These are phyloP conservation scores for Hypotaenidia philippensis DNA, from an alignment of 2,797 vertebrate species.

Conservation along the genomic window DNA sequence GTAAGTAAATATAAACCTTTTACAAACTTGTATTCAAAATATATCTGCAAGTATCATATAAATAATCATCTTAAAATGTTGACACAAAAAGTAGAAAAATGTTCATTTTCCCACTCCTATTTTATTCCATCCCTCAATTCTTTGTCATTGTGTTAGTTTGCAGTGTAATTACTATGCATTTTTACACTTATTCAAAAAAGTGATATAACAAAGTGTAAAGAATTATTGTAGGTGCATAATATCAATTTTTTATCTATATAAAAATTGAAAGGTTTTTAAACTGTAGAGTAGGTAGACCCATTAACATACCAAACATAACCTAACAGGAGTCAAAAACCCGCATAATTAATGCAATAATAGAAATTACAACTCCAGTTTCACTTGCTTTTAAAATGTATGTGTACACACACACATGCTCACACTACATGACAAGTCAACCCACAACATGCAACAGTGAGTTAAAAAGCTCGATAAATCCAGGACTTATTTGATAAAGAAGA, in stretches of 20 bases:
- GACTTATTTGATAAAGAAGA: neutral
- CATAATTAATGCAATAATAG: constrained; percentile 23
- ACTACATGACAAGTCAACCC: neutral
- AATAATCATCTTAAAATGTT: neutral
- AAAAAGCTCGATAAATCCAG: neutral
- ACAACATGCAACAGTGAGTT: rapidly evolving
- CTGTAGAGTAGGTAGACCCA: neutral
- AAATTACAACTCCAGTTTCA: neutral
- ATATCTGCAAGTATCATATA: neutral
- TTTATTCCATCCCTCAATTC: neutral
- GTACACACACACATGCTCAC: neutral
- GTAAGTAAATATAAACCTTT: neutral
- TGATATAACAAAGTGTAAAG: neutral
- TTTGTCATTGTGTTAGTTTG: neutral
- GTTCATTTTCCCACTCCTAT: neutral
- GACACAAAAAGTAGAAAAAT: neutral
- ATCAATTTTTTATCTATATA: neutral
- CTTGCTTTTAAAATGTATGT: neutral
- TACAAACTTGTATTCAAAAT: neutral
- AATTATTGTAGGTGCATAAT: neutral
- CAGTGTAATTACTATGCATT: neutral
- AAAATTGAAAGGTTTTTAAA: neutral
- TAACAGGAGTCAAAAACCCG: neutral
- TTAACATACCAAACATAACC: neutral
- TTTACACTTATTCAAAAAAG: neutral